phyloP scores from a whole-genome alignment of 1,140 invertebrate species.

The Onthophagus taurus region DNA sequence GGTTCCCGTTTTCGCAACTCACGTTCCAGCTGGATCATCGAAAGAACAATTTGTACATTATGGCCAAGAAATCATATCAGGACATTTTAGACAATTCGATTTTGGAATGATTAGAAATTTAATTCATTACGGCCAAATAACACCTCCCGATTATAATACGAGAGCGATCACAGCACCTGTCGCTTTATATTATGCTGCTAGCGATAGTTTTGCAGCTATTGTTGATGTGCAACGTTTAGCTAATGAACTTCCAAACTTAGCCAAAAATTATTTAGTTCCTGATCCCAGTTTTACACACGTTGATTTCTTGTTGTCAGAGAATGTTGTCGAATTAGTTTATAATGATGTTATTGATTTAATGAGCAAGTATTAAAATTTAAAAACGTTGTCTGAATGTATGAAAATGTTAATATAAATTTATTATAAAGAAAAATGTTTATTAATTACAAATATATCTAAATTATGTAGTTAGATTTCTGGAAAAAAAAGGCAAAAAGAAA shows the following conservation, averaged over 20 bases:
- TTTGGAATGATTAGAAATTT: conserved; percentile 39
- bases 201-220: conserved; percentile 38
- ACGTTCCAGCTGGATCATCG: conserved; percentile 9
- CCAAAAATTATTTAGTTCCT: conserved; percentile 40
- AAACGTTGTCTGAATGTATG: too few species aligned
- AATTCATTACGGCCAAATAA: conserved; percentile 2
- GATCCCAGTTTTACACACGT: conserved; percentile 48
- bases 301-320: conserved; percentile 49
- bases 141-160: conserved; percentile 45
- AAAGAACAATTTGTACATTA: conserved; percentile 13
- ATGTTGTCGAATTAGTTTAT: conserved; percentile 45
- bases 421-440: too few species aligned
- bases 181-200: conserved; percentile 42
- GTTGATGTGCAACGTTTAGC: conserved; percentile 33
- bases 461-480: too few species aligned
- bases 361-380: background rate
- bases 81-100: conserved; percentile 55
- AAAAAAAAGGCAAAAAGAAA: too few species aligned
- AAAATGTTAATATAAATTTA: too few species aligned
- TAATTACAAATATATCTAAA: too few species aligned
- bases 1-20: conserved; percentile 6
- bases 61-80: conserved; percentile 21
- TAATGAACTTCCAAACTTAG: conserved; percentile 37
- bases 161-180: conserved; percentile 48
- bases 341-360: conserved; percentile 2